phyloP scores from a whole-genome alignment of 2,113 vertebrate genomes.

The Pterophyllum scalare region DNA sequence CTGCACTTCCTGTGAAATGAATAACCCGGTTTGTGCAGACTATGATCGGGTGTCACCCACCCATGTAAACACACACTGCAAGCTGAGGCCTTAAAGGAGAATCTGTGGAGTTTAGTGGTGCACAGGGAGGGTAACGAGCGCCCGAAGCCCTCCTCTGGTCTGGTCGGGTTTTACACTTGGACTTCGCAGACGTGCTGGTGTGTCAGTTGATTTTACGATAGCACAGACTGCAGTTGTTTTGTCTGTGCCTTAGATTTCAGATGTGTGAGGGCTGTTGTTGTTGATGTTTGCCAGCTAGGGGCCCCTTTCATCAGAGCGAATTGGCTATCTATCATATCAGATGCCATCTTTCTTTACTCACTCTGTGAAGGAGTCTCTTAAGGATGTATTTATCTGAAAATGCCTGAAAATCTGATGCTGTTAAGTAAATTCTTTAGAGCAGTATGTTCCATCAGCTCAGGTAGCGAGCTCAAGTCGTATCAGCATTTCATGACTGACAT shows the following conservation, averaged over 20 bases:
- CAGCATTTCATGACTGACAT: not conserved
- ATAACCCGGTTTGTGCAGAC: conserved; percentile 19
- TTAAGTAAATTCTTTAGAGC: not conserved
- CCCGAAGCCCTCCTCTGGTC: not conserved
- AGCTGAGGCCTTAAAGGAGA: not conserved
- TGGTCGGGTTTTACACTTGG: not conserved
- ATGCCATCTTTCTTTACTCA: not conserved
- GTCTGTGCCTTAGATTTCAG: conserved; percentile 28
- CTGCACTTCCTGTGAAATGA: conserved; percentile 38
- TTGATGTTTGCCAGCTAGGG: conserved; percentile 6
- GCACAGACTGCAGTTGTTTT: conserved; percentile 52
- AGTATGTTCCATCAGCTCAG: not conserved
- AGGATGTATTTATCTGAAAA: not conserved
- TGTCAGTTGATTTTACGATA: conserved; percentile 45
- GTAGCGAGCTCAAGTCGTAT: not conserved
- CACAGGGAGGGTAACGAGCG: not conserved
- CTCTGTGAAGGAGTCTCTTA: not conserved
- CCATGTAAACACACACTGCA: not conserved
- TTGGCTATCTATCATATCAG: conserved; percentile 28
- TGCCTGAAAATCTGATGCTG: not conserved
- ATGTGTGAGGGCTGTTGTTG: conserved; percentile 6
- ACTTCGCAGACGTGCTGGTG: conserved; percentile 14
- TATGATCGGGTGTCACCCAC: conserved; percentile 29
- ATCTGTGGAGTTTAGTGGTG: not conserved
- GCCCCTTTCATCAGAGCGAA: not conserved